Evolutionary conservation across 92 coral and sea anemone species (phyloP).

Genomic region (Diadumene lineata): DNA sequence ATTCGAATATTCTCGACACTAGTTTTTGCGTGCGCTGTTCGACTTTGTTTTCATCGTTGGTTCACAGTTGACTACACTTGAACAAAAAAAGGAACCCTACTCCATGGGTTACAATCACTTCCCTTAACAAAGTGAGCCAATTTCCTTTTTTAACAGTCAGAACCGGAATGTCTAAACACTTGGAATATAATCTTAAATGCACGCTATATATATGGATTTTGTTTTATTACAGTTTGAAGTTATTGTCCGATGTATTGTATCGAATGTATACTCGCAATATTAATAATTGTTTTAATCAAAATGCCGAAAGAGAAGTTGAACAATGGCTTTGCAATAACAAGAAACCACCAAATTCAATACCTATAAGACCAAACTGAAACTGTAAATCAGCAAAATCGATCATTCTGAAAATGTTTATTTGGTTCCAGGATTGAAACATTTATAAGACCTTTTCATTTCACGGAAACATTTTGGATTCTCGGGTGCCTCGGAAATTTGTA

Average conservation of each 20-base stretch:
- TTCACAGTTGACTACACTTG: not conserved
- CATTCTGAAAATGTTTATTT: too few relatives aligned
- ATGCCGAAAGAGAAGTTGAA: too few relatives aligned
- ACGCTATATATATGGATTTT: not conserved
- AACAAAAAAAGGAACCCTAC: not conserved
- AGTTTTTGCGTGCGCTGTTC: not conserved
- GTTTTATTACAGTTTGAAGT: not conserved
- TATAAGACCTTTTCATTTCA: too few relatives aligned
- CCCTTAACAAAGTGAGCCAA: constrained; percentile 4
- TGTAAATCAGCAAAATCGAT: too few relatives aligned
- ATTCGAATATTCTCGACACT: too few relatives aligned
- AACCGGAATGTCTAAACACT: not conserved
- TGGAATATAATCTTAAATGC: not conserved
- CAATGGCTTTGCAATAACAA: too few relatives aligned
- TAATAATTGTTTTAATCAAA: too few relatives aligned
- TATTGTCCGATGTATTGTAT: not conserved
- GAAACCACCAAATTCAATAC: too few relatives aligned
- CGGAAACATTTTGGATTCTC: too few relatives aligned
- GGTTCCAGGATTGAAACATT: too few relatives aligned
- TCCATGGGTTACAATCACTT: not conserved
- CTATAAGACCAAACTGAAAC: too few relatives aligned
- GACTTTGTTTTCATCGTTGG: not conserved
- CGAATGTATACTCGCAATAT: not conserved
- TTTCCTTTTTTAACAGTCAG: not conserved
- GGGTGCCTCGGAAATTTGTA: too few relatives aligned